Evolutionary conservation across 2,113 vertebrate species (phyloP).

Genomic region (Neogobius melanostomus): DNA sequence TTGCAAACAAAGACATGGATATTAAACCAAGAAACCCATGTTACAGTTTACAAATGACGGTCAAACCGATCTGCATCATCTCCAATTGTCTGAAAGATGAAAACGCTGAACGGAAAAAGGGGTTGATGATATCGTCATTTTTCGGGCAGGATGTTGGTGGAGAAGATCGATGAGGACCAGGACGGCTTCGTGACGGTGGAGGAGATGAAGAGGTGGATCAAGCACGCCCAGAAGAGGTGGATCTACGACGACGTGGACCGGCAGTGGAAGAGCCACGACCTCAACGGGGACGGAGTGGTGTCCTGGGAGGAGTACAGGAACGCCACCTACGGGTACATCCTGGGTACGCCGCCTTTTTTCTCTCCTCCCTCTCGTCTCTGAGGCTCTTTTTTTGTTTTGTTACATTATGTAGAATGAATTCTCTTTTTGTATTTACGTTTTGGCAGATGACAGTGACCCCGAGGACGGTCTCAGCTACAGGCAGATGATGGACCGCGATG

Average conservation of each 20-base stretch:
- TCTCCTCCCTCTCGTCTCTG: too few relatives aligned
- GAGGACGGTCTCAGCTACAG: constrained; percentile 96
- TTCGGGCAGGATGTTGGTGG: constrained; percentile 86
- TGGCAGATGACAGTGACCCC: constrained; percentile 88
- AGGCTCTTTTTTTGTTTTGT: too few relatives aligned
- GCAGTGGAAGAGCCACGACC: constrained; percentile 96
- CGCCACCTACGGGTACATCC: constrained; percentile 93
- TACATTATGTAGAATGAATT: not conserved
- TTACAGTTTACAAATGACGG: too few relatives aligned
- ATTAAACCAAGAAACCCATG: too few relatives aligned
- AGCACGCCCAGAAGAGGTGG: constrained; percentile 94
- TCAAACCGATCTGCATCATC: too few relatives aligned
- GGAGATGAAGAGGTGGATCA: constrained; percentile 96
- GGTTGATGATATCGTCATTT: too few relatives aligned
- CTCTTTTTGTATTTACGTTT: too few relatives aligned
- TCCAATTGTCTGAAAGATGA: too few relatives aligned
- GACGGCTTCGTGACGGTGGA: constrained; percentile 91
- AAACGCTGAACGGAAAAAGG: too few relatives aligned
- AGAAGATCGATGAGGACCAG: constrained; percentile 92
- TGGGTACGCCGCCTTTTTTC: constrained; percentile 79
- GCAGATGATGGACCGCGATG: constrained; percentile 95
- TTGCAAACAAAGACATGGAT: too few relatives aligned
- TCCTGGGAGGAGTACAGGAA: constrained; percentile 99
- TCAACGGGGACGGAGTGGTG: constrained; percentile 87
- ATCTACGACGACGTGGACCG: constrained; percentile 96